These are phyloP conservation scores for Saccostrea cuccullata DNA, from an alignment of 1,140 invertebrate species.

Conservation along the genomic window DNA sequence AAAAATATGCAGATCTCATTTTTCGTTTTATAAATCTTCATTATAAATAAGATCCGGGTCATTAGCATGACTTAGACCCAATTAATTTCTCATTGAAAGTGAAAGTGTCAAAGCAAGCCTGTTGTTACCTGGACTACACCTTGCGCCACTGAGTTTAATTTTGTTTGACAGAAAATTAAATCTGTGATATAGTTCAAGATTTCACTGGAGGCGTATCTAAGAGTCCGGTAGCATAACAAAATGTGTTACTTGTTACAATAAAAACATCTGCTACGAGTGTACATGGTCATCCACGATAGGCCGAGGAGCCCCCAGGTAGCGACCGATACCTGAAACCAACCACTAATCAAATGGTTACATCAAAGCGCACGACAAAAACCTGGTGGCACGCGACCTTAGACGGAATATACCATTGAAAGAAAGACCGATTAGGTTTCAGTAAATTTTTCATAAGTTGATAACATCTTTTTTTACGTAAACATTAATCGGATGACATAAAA, in stretches of 20 bases:
- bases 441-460: slow-evolving; percentile 35
- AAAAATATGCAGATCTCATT: not conserved
- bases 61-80: not conserved
- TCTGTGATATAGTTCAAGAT: not conserved
- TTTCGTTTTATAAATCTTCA: not conserved
- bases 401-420: slow-evolving; percentile 9
- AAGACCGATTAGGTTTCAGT: slow-evolving; percentile 11
- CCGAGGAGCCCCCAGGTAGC: slow-evolving; percentile 22
- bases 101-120: not conserved
- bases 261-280: slow-evolving; percentile 30
- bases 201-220: slow-evolving; percentile 30
- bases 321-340: slow-evolving; percentile 11
- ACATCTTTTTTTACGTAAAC: slow-evolving; percentile 26
- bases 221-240: slow-evolving; percentile 29
- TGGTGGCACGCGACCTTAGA: slow-evolving; percentile 31
- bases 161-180: slow-evolving; percentile 26
- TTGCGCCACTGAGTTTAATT: not conserved
- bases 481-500: slow-evolving; percentile 25
- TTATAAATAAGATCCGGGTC: not conserved
- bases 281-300: slow-evolving; percentile 15
- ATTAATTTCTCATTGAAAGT: not conserved
- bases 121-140: not conserved
- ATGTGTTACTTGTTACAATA: slow-evolving; percentile 38
- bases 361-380: slow-evolving; percentile 7
- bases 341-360: slow-evolving; percentile 20